These are phyloP conservation scores for Bembecia ichneumoniformis DNA, from an alignment of 2,888 invertebrate genomes.

Conservation along the genomic window DNA sequence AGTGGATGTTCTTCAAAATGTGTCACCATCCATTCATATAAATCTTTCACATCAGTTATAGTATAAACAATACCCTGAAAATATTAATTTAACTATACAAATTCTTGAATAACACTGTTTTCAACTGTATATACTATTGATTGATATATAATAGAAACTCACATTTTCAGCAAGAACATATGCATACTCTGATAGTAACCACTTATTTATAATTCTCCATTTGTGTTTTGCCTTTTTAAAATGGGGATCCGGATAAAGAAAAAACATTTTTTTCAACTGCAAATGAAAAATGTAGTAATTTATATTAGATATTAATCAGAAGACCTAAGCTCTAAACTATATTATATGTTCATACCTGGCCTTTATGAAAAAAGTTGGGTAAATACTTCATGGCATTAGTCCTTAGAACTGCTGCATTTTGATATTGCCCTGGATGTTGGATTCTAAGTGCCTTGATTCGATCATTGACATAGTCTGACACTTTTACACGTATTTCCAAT, in stretches of 20 bases:
- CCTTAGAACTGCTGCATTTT: constrained; percentile 95
- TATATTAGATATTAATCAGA: neutral
- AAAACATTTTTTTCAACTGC: constrained; percentile 96
- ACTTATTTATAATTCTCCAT: constrained; percentile 97
- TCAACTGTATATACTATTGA: neutral
- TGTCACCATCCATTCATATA: constrained; percentile 96
- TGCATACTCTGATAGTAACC: constrained; percentile 96
- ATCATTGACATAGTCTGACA: constrained; percentile 98
- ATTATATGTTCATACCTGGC: constrained; percentile 83
- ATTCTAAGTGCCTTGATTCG: constrained; percentile 88
- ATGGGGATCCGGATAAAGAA: constrained; percentile 99
- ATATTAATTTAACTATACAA: neutral
- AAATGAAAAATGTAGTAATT: constrained; percentile 27
- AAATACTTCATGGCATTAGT: constrained; percentile 99
- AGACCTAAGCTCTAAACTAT: too few relatives aligned
- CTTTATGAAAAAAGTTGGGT: constrained; percentile 96
- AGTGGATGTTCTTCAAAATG: constrained; percentile 93
- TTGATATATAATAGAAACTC: constrained; percentile 23
- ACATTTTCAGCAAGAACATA: constrained; percentile 90
- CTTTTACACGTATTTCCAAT: constrained; percentile 98
- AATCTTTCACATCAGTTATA: constrained; percentile 96
- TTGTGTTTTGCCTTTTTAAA: constrained; percentile 99
- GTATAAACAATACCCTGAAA: constrained; percentile 92
- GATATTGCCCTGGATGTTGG: constrained; percentile 82
- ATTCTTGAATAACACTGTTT: neutral